These are phyloP conservation scores for Drosophila seguyi DNA, from an alignment of 1,140 invertebrate genomes.

Conservation along the genomic window DNA sequence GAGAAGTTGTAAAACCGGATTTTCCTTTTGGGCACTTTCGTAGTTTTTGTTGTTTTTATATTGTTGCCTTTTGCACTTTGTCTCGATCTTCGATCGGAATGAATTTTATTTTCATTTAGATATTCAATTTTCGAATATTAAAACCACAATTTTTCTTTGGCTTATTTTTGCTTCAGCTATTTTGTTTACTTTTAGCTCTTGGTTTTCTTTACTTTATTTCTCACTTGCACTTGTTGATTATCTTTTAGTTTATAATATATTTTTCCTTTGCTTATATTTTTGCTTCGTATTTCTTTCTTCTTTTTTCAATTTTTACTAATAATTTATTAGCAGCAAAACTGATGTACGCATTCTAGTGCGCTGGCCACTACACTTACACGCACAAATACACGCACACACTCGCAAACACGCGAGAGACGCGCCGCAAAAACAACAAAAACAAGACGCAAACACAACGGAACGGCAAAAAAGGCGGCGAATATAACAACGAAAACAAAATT, in stretches of 20 bases:
- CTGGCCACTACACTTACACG: slow-evolving; percentile 25
- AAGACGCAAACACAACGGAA: slow-evolving; percentile 9
- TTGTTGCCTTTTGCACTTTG: slow-evolving; percentile 79
- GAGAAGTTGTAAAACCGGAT: slow-evolving; percentile 83
- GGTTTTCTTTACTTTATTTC: slow-evolving; percentile 17
- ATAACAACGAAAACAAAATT: slow-evolving; percentile 27
- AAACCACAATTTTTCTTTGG: slow-evolving; percentile 26
- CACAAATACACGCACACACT: slow-evolving; percentile 11
- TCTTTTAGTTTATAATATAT: slow-evolving; percentile 6
- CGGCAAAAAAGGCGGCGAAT: slow-evolving; percentile 25
- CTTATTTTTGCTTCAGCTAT: slow-evolving; percentile 15
- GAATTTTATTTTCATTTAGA: slow-evolving; percentile 50
- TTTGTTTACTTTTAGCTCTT: slow-evolving; percentile 31
- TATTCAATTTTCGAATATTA: slow-evolving; percentile 39
- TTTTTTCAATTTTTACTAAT: slow-evolving; percentile 51
- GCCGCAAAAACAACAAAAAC: slow-evolving; percentile 36
- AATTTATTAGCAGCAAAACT: slow-evolving; percentile 66
- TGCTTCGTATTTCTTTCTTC: slow-evolving; percentile 21
- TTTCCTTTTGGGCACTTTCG: slow-evolving; percentile 75
- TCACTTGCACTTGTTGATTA: slow-evolving; percentile 60
- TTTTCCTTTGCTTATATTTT: slow-evolving; percentile 37
- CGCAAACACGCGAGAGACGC: slow-evolving; percentile 25
- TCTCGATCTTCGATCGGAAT: slow-evolving; percentile 53
- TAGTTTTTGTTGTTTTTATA: slow-evolving; percentile 44
- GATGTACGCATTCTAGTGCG: slow-evolving; percentile 12